Conservation (phyloP, 2,797 vertebrate genomes). For the Staurois parvus region DNA sequence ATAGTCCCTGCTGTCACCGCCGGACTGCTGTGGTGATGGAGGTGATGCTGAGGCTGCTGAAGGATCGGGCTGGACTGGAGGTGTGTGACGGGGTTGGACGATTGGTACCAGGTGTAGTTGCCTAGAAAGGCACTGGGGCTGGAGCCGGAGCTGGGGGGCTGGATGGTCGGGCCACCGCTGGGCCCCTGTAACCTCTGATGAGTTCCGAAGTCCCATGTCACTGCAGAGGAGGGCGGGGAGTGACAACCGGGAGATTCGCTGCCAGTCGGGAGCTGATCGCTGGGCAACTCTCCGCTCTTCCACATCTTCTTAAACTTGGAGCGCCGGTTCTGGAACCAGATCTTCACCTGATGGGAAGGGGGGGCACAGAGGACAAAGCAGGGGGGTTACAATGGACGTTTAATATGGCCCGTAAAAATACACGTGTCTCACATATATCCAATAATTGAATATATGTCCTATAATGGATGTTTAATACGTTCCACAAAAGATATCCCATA, state of each 20-base stretch:
- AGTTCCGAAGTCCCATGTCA: slow-evolving; percentile 91
- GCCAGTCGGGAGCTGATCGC: slow-evolving; percentile 84
- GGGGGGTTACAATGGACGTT: background rate
- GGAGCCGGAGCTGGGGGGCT: slow-evolving; percentile 82
- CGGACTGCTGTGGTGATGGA: slow-evolving; percentile 80
- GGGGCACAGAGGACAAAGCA: slow-evolving; percentile 20
- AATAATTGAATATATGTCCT: too few relatives aligned
- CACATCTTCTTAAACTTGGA: slow-evolving; percentile 99
- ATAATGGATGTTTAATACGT: too few relatives aligned
- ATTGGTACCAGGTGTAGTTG: slow-evolving; percentile 94
- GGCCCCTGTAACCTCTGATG: slow-evolving; percentile 82
- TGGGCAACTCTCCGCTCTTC: slow-evolving; percentile 93
- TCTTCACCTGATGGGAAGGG: slow-evolving; percentile 94
- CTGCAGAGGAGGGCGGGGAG: slow-evolving; percentile 81
- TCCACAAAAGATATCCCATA: too few relatives aligned
- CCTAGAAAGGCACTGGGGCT: slow-evolving; percentile 90
- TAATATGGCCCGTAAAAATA: too few relatives aligned
- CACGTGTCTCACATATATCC: too few relatives aligned
- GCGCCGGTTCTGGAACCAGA: slow-evolving; percentile 98
- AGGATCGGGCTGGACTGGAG: slow-evolving; percentile 82
- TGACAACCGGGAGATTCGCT: slow-evolving; percentile 86
- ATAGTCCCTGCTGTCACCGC: slow-evolving; percentile 88
- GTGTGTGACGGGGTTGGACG: slow-evolving; percentile 82
- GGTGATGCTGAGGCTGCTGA: slow-evolving; percentile 83
- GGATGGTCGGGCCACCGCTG: slow-evolving; percentile 64